phyloP scores from a whole-genome alignment of 2,797 vertebrate genomes.

The Podargus strigoides region DNA sequence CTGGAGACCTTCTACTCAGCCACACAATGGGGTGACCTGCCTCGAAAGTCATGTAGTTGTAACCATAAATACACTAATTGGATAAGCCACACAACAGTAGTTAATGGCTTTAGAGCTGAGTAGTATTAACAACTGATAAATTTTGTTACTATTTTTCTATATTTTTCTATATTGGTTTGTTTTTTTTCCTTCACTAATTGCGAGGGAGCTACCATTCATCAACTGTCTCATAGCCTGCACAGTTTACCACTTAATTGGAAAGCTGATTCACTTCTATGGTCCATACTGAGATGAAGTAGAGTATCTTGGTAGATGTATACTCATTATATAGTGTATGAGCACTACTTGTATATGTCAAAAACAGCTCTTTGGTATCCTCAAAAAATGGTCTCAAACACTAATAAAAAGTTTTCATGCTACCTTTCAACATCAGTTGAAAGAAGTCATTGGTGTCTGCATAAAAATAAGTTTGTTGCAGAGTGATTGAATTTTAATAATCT shows the following conservation, averaged over 20 bases:
- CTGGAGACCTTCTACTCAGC: neutral
- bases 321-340: slow-evolving; percentile 37
- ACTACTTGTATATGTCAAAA: slow-evolving; percentile 35
- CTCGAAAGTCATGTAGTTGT: neutral
- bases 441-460: slow-evolving; percentile 50
- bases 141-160: neutral
- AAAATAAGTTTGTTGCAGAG: slow-evolving; percentile 49
- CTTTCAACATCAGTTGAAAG: slow-evolving; percentile 66
- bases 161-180: neutral
- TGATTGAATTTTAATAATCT: slow-evolving; percentile 70
- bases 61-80: neutral
- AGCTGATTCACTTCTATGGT: neutral
- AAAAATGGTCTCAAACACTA: slow-evolving; percentile 52
- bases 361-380: slow-evolving; percentile 44
- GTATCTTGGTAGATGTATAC: neutral
- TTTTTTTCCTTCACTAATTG: neutral
- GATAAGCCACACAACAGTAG: neutral
- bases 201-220: neutral
- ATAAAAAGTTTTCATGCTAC: slow-evolving; percentile 49
- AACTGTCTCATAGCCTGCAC: slow-evolving; percentile 4
- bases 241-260: slow-evolving; percentile 46
- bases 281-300: slow-evolving; percentile 19
- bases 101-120: neutral
- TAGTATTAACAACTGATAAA: slow-evolving; percentile 7
- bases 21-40: neutral